Conservation (phyloP, 2,888 invertebrate genomes). For the Drosophila lacicola region DNA sequence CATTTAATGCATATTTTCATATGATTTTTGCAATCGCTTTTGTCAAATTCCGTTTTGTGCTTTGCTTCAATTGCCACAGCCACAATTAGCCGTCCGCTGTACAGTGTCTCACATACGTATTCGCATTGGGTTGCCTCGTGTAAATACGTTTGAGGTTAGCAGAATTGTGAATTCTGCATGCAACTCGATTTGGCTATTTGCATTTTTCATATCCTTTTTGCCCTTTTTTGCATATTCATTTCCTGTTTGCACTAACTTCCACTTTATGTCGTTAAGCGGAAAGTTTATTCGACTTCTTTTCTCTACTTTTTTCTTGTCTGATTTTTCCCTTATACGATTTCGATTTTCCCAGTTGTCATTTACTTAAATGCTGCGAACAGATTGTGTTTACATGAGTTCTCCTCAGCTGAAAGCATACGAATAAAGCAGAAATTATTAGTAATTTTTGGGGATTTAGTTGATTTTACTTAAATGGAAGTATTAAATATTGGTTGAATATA, state of each 20-base stretch:
- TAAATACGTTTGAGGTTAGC: slow-evolving; percentile 33
- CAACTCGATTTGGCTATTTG: slow-evolving; percentile 74
- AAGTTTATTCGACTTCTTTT: slow-evolving; percentile 9
- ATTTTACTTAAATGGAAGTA: no score
- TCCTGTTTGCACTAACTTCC: slow-evolving; percentile 57
- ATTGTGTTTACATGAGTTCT: background rate
- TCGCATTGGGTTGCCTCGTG: slow-evolving; percentile 28
- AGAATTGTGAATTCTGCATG: slow-evolving; percentile 57
- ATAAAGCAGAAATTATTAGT: background rate
- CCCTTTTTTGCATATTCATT: slow-evolving; percentile 76
- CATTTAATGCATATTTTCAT: slow-evolving; percentile 74
- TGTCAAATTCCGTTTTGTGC: slow-evolving; percentile 22
- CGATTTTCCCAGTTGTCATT: slow-evolving; percentile 20
- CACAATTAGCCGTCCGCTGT: slow-evolving; percentile 66
- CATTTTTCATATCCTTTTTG: slow-evolving; percentile 76
- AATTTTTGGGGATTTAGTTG: background rate
- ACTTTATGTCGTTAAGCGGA: slow-evolving; percentile 27
- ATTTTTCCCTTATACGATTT: slow-evolving; percentile 29
- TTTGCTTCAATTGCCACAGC: slow-evolving; percentile 42
- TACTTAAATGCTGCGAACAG: background rate
- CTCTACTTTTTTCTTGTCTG: background rate
- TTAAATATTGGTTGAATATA: no score
- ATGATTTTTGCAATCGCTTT: slow-evolving; percentile 47
- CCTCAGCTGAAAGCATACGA: slow-evolving; percentile 24
- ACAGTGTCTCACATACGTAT: slow-evolving; percentile 62